phyloP scores from a whole-genome alignment of 1,140 invertebrate species.

The Wiebesia pumilae region DNA sequence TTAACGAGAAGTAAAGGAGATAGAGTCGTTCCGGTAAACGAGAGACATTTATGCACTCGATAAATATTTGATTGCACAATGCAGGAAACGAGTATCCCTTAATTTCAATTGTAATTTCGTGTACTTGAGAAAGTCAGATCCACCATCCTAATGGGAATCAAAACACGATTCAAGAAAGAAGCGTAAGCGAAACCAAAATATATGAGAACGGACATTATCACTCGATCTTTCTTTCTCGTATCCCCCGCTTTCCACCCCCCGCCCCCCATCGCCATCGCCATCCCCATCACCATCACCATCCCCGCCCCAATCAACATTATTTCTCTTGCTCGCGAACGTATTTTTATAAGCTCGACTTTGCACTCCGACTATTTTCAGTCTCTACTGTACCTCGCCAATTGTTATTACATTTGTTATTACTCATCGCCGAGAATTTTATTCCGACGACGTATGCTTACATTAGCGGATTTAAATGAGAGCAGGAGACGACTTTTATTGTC shows the following conservation, averaged over 20 bases:
- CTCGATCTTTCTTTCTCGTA: neutral
- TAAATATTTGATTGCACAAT: too few species aligned
- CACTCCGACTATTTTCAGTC: neutral
- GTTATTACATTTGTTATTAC: neutral
- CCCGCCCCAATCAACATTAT: too few species aligned
- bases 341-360: neutral
- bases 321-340: neutral
- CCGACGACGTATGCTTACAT: constrained; percentile 17
- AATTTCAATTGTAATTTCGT: neutral
- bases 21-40: too few species aligned
- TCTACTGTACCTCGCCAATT: neutral
- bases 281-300: too few species aligned
- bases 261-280: neutral
- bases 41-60: too few species aligned
- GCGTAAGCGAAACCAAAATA: neutral
- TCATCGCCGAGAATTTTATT: constrained; percentile 26
- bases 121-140: neutral
- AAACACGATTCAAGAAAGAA: neutral
- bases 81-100: too few species aligned
- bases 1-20: too few species aligned
- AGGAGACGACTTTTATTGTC: constrained; percentile 13
- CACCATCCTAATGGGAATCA: neutral
- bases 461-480: constrained; percentile 17
- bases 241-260: neutral
- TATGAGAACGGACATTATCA: neutral